phyloP scores from a whole-genome alignment of 2,888 invertebrate genomes.

The Amiota communis region DNA sequence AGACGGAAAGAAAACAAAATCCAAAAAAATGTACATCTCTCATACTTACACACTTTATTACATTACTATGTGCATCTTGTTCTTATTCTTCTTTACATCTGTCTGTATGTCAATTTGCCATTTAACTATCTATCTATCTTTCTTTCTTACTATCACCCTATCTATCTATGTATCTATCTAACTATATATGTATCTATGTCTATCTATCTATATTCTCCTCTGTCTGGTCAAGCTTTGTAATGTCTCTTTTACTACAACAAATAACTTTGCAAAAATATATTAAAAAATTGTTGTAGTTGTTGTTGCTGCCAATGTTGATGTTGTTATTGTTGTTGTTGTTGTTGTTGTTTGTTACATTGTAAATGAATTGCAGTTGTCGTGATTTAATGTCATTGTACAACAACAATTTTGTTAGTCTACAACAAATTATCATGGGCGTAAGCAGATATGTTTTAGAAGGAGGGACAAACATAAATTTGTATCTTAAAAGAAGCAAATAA shows the following conservation, averaged over 20 bases:
- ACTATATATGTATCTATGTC: background rate
- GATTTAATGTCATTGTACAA: too few species aligned
- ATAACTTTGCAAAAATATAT: too few species aligned
- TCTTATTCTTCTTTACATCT: too few species aligned
- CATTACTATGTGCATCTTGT: too few species aligned
- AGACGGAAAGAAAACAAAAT: slow-evolving; percentile 33
- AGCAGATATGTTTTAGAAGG: too few species aligned
- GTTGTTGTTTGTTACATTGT: slow-evolving; percentile 40
- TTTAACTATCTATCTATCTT: slow-evolving; percentile 7
- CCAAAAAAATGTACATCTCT: too few species aligned
- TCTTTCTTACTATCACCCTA: too few species aligned
- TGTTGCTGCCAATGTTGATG: too few species aligned
- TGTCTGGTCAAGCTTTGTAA: slow-evolving; percentile 28
- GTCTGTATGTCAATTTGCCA: background rate
- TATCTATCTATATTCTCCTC: background rate
- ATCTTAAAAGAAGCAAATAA: background rate
- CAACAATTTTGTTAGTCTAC: too few species aligned
- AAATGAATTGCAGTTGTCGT: slow-evolving; percentile 29
- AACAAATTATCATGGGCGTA: too few species aligned
- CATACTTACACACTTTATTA: too few species aligned
- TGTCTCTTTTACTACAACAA: background rate
- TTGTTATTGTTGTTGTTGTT: too few species aligned
- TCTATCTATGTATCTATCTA: background rate
- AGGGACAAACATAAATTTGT: background rate
- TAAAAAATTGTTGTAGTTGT: background rate